Conservation (phyloP, 2,797 vertebrate species). For the Tinamus major region DNA sequence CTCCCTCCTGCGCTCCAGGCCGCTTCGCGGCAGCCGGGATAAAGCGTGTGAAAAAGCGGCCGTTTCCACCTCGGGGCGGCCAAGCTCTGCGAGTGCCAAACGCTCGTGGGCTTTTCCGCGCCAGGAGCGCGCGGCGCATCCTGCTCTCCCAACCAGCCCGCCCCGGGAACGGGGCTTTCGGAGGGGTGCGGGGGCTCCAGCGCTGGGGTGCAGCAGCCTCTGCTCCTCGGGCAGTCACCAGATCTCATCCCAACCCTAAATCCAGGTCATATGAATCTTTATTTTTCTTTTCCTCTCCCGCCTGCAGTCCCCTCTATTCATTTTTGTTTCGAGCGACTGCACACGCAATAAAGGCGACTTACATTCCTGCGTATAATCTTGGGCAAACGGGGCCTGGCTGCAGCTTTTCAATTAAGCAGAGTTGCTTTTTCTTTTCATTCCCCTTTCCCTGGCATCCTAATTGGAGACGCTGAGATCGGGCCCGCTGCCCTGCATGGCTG, state of each 20-base stretch:
- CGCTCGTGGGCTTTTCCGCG: neutral
- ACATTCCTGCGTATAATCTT: slow-evolving; percentile 48
- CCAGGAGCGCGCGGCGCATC: accelerated
- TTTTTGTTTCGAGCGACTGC: slow-evolving; percentile 59
- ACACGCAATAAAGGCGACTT: slow-evolving; percentile 42
- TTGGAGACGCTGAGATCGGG: neutral
- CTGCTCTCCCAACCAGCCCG: neutral
- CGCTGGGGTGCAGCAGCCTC: accelerated
- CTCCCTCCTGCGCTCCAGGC: neutral
- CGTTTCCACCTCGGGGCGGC: neutral
- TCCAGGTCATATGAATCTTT: slow-evolving; percentile 37
- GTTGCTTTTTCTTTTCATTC: neutral
- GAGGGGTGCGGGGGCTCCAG: neutral
- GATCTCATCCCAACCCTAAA: neutral
- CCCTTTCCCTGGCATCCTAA: neutral
- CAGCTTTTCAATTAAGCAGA: slow-evolving; percentile 54
- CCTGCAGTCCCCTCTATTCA: slow-evolving; percentile 15
- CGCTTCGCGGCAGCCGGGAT: neutral
- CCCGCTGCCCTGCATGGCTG: neutral
- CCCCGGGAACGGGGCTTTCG: neutral
- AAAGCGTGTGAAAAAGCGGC: neutral
- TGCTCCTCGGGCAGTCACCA: neutral
- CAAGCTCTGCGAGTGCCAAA: too few relatives aligned
- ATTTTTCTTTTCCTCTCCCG: slow-evolving; percentile 9
- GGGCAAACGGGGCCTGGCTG: slow-evolving; percentile 39